Evolutionary conservation across 1,140 invertebrate genomes (phyloP).

Genomic region (Diabrotica virgifera): DNA sequence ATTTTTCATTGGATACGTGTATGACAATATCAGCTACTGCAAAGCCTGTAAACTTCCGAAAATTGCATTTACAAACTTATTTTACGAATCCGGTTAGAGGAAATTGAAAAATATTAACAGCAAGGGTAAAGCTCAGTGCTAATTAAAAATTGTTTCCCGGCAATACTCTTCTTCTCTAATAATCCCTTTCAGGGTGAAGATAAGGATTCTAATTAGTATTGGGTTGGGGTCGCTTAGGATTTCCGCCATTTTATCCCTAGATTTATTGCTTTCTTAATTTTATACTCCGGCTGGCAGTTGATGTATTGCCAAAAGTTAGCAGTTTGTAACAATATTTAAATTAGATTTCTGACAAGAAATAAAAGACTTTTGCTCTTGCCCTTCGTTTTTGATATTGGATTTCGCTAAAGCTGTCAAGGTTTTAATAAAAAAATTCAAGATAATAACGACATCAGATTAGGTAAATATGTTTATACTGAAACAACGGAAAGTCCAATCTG

Average conservation of each 20-base stretch:
- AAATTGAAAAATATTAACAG: conserved; percentile 3
- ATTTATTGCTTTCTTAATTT: conserved; percentile 1
- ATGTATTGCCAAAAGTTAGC: conserved; percentile 2
- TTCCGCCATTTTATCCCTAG: neutral
- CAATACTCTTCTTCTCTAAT: neutral
- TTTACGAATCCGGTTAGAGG: neutral
- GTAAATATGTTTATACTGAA: no score
- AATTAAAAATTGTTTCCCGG: neutral
- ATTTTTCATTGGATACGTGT: neutral
- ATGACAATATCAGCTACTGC: neutral
- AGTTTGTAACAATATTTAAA: neutral
- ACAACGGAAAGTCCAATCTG: no score
- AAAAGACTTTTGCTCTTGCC: neutral
- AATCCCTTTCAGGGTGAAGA: neutral
- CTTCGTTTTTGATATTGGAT: neutral
- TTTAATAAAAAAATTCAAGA: neutral
- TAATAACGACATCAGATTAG: no score
- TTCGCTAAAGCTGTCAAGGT: neutral
- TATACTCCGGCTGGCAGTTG: neutral
- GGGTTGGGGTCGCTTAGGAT: neutral
- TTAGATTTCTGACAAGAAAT: neutral
- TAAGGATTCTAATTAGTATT: neutral
- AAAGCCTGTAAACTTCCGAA: neutral
- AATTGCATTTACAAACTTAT: neutral
- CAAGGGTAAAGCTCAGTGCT: neutral